A percentile compares a stretch with the other conserved stretches of the same genome.
phyloP scores from a whole-genome alignment of 2,797 vertebrate genomes.

The Epinephelus coioides region DNA sequence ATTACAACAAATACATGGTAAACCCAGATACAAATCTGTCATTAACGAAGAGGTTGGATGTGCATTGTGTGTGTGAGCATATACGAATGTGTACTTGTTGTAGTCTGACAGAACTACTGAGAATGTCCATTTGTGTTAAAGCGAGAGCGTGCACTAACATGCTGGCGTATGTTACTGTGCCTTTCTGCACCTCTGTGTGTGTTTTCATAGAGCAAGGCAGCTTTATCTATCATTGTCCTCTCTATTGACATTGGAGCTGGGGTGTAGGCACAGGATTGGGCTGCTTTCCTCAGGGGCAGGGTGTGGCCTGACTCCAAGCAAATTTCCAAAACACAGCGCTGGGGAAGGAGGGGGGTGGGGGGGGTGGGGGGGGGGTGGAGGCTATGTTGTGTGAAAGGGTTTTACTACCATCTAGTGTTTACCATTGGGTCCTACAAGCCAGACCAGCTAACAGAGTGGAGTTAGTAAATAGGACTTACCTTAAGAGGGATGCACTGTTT shows the following conservation, averaged over 20 bases:
- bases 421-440: slow-evolving; percentile 31
- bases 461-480: not conserved
- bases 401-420: slow-evolving; percentile 83
- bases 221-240: slow-evolving; percentile 60
- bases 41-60: not conserved
- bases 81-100: slow-evolving; percentile 10
- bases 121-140: slow-evolving; percentile 13
- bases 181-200: slow-evolving; percentile 21
- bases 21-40: not conserved
- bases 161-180: slow-evolving; percentile 22
- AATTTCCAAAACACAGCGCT: slow-evolving; percentile 68
- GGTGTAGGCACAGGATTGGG: slow-evolving; percentile 43
- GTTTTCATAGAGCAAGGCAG: slow-evolving; percentile 51
- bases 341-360: slow-evolving; percentile 8
- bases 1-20: not conserved
- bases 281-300: slow-evolving; percentile 68
- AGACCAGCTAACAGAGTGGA: not conserved
- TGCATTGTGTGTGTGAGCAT: not conserved
- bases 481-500: not conserved
- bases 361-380: not conserved
- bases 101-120: slow-evolving; percentile 8
- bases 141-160: not conserved
- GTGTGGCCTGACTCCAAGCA: slow-evolving; percentile 72
- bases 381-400: slow-evolving; percentile 29
- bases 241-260: slow-evolving; percentile 63